Percentiles rank a stretch among this genome's conserved stretches.
phyloP scores from a whole-genome alignment of 1,140 invertebrate species.

The Pogonus chalceus region DNA sequence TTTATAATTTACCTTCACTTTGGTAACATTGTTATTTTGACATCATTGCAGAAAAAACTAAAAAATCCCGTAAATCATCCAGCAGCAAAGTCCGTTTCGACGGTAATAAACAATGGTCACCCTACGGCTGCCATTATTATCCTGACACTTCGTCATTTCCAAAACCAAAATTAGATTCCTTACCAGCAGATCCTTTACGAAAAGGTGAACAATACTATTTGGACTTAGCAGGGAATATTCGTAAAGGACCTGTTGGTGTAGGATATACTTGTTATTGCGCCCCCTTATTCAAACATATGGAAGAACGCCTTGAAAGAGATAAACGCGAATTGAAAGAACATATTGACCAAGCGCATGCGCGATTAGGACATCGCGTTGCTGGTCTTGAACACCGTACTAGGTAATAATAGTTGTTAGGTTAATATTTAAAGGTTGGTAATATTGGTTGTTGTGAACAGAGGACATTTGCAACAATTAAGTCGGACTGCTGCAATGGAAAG shows the following conservation, averaged over 20 bases:
- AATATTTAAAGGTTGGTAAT: background rate
- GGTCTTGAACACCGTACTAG: conserved; percentile 62
- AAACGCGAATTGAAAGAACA: conserved; percentile 77
- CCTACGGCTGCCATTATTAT: conserved; percentile 83
- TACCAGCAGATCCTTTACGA: conserved; percentile 74
- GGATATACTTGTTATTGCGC: conserved; percentile 68
- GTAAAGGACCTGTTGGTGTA: conserved; percentile 85
- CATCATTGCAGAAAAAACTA: background rate
- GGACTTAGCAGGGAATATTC: conserved; percentile 91
- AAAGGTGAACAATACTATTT: conserved; percentile 90
- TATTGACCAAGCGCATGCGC: conserved; percentile 69
- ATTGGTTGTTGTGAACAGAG: conserved; percentile 31
- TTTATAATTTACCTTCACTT: no score
- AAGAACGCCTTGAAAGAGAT: conserved; percentile 73
- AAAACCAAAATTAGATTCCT: conserved; percentile 68
- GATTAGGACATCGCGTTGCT: conserved; percentile 71
- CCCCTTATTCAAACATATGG: conserved; percentile 77
- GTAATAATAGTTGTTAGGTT: background rate
- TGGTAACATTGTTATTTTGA: no score
- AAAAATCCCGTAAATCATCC: background rate
- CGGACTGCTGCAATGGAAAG: conserved; percentile 53
- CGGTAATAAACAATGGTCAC: conserved; percentile 51
- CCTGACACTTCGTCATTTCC: conserved; percentile 74
- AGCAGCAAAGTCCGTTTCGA: conserved; percentile 37
- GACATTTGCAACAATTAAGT: conserved; percentile 63